Evolutionary conservation across 2,888 invertebrate genomes (phyloP), one percentile per base, ranked within the genome.

Genomic region (Melanostoma scalare): DNA sequence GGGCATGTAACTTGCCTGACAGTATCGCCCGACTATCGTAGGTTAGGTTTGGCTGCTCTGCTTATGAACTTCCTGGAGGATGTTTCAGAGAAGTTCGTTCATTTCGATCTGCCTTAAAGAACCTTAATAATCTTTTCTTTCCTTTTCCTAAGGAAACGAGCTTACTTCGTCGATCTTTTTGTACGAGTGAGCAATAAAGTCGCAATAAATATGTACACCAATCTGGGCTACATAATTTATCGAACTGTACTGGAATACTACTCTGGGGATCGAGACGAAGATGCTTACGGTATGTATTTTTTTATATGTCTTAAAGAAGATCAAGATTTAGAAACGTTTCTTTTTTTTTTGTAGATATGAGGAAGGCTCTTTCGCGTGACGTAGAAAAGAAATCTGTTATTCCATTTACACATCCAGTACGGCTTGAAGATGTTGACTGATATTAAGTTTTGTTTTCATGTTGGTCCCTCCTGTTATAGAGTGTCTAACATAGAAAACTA

Each of bases 1-100:
- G 99, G 99, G 0, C 99, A 99, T 92, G 99, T 99, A 6, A 99
- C 99, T 52, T 99, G 99, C 2, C 92, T 99, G 44, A 98, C 98
- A 4, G 98, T 99, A 2, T 97, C 98, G 3, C 98, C 98, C 1
- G 96, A 97, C 89, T 99, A 96, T 89, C 93, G 99, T 88, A 93
- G 99, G 86, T 92, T 99, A 8, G 98, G 98, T 2, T 92, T 99
- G 67, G 99, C 99, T 46, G 97, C 96, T 4, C 95, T 96, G 67
- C 92, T 99, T 55, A 99, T 99, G 98, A 96, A 94, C 88, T 96
- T 96, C 87, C 92, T 99, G 60, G 99, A 99, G 92, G 96, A 97
- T 89, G 96, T 98, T 73, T 99, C 99, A 2, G 99, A 99, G 92
- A 96, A 96, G 96, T 96, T 92, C 88, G 44, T 65, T 10, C 8